Percentiles rank a stretch among this genome's conserved stretches.
Conservation (phyloP, 1,140 invertebrate genomes). For the Geopemphigus sp. region DNA sequence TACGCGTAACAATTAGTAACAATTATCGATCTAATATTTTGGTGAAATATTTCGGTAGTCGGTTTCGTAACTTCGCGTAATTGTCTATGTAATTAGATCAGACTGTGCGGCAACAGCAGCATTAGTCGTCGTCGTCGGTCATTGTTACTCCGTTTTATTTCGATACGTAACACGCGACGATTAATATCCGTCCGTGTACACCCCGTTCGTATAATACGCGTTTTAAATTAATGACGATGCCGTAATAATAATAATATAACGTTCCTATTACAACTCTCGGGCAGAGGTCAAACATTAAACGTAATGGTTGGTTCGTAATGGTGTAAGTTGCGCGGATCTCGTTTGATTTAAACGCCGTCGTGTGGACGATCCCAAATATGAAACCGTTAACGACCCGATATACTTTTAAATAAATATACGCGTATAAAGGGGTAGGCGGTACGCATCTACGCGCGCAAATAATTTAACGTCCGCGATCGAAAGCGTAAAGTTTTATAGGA, state of each 20-base stretch:
- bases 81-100: slow-evolving; percentile 6
- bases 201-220: not conserved
- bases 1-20: not conserved
- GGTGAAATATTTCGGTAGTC: not conserved
- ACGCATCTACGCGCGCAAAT: not conserved
- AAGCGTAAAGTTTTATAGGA: not conserved
- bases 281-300: slow-evolving; percentile 17
- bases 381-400: not conserved
- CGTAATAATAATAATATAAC: not conserved
- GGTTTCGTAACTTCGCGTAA: slow-evolving; percentile 10
- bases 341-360: not conserved
- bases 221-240: not conserved
- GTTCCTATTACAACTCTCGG: not conserved
- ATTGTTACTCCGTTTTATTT: slow-evolving; percentile 21
- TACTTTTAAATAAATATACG: not conserved
- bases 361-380: not conserved
- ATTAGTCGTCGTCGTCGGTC: too few relatives aligned
- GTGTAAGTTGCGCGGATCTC: not conserved
- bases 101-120: not conserved
- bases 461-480: not conserved
- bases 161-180: not conserved
- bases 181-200: not conserved
- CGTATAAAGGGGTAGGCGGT: too few relatives aligned
- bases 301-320: not conserved
- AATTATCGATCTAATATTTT: not conserved